A percentile compares a stretch with the other conserved stretches of the same genome.
Conservation (phyloP, 2,113 vertebrate species). For the Leiothrix lutea region DNA sequence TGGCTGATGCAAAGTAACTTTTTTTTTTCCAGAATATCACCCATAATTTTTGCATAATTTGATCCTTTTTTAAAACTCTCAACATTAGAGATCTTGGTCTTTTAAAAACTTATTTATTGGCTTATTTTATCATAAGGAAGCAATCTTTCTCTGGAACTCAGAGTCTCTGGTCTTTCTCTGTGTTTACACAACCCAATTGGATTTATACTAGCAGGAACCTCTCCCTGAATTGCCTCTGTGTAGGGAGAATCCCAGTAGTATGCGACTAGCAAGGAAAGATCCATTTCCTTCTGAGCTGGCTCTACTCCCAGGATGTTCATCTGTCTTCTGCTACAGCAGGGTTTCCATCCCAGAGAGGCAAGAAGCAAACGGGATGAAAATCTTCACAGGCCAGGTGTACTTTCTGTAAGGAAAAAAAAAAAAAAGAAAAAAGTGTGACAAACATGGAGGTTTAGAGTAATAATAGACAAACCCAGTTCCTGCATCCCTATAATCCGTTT, state of each 20-base stretch:
- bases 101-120: not conserved
- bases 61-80: not conserved
- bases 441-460: not conserved
- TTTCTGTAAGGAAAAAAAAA: rapidly evolving
- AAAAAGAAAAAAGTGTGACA: not conserved
- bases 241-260: not conserved
- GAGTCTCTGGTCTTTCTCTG: not conserved
- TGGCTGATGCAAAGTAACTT: rapidly evolving
- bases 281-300: not conserved
- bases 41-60: not conserved
- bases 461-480: not conserved
- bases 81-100: not conserved
- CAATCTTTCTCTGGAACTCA: not conserved
- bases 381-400: not conserved
- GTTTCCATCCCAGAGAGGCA: not conserved
- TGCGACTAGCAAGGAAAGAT: not conserved
- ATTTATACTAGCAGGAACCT: not conserved
- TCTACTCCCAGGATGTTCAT: not conserved
- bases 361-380: not conserved
- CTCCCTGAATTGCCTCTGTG: not conserved
- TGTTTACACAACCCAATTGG: not conserved
- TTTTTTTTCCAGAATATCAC: not conserved
- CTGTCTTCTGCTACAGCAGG: not conserved
- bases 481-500: not conserved
- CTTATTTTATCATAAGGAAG: not conserved